Percentiles rank a stretch among this genome's conserved stretches.
Evolutionary conservation across 2,888 invertebrate species (phyloP).

Genomic region (Drosophila pullipes): DNA sequence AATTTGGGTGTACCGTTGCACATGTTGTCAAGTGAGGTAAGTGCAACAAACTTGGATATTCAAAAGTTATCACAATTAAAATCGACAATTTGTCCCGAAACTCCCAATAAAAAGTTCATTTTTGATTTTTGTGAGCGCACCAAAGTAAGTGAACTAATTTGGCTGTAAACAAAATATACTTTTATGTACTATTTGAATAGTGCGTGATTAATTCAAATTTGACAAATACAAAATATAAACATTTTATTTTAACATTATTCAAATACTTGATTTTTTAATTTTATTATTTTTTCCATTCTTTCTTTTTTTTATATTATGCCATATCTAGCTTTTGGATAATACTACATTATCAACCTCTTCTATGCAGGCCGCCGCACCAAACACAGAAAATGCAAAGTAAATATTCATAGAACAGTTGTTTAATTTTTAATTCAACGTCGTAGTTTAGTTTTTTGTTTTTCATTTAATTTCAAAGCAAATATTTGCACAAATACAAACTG

Average conservation of each 20-base stretch:
- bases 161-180: constrained; percentile 42
- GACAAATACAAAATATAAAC: constrained; percentile 16
- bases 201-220: constrained; percentile 26
- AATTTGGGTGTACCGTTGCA: constrained; percentile 87
- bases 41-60: constrained; percentile 65
- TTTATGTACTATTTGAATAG: constrained; percentile 1
- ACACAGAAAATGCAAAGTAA: constrained; percentile 88
- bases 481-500: constrained; percentile 39
- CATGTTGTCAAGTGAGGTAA: constrained; percentile 87
- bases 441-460: constrained; percentile 42
- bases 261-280: constrained; percentile 56
- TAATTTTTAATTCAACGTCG: constrained; percentile 48
- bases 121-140: constrained; percentile 66
- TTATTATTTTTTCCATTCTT: constrained; percentile 74
- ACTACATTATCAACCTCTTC: constrained; percentile 85
- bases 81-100: constrained; percentile 38
- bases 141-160: constrained; percentile 68
- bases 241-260: constrained; percentile 47
- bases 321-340: constrained; percentile 89
- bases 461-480: constrained; percentile 29
- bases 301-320: constrained; percentile 86
- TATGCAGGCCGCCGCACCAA: constrained; percentile 86
- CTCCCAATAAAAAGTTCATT: constrained; percentile 8
- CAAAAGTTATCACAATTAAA: constrained; percentile 9
- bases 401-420: constrained; percentile 86